phyloP scores from a whole-genome alignment of 2,113 vertebrate species.

The Nipponia nippon region DNA sequence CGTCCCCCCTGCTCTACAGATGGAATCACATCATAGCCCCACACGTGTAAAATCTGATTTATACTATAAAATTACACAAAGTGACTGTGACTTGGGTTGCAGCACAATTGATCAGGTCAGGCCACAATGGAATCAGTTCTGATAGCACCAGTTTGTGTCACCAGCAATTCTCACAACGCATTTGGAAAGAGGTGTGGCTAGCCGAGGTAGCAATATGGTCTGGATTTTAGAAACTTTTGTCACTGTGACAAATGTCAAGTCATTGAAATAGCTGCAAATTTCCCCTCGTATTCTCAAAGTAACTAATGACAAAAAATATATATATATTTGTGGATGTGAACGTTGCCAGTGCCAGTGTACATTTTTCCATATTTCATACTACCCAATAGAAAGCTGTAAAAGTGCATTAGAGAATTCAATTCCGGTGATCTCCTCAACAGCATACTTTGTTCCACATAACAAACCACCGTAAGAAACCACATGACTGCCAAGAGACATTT shows the following conservation, averaged over 20 bases:
- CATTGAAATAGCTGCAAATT: slow-evolving; percentile 5
- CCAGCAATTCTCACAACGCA: neutral
- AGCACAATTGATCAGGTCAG: neutral
- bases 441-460: neutral
- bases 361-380: neutral
- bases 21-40: neutral
- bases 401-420: neutral
- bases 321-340: neutral
- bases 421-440: neutral
- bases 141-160: neutral
- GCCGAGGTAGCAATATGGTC: neutral
- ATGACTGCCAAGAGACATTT: neutral
- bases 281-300: neutral
- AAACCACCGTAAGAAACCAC: neutral
- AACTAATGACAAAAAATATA: neutral
- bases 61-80: neutral
- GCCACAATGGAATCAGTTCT: neutral
- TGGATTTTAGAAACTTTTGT: neutral
- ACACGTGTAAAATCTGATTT: neutral
- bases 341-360: neutral
- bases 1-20: neutral
- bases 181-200: neutral
- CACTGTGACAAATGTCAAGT: neutral
- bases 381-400: neutral
- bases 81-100: neutral